Evolutionary conservation across 2,113 vertebrate genomes (phyloP).

Genomic region (Ammodramus savannarum): DNA sequence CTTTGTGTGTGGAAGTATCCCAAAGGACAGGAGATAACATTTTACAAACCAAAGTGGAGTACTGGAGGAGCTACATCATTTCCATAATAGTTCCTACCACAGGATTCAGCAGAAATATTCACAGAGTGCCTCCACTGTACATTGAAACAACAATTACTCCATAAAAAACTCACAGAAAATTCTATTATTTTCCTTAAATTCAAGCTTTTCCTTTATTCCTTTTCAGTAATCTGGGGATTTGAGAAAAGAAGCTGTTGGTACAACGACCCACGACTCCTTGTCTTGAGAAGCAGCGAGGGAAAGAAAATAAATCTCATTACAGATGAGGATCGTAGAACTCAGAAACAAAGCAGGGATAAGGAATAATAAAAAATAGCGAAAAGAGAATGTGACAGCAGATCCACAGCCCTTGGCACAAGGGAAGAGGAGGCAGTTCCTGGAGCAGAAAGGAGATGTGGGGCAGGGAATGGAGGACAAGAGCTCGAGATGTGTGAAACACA

Average conservation of each 20-base stretch:
- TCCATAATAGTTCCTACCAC: not conserved
- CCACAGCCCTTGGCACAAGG: not conserved
- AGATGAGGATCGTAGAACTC: not conserved
- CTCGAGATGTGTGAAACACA: not conserved
- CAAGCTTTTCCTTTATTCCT: not conserved
- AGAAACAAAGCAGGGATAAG: not conserved
- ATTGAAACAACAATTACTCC: not conserved
- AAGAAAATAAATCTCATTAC: not conserved
- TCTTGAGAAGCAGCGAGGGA: not conserved
- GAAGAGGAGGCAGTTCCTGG: not conserved
- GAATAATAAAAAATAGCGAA: not conserved
- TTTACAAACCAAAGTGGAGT: not conserved
- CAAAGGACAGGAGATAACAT: not conserved
- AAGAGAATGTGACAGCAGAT: not conserved
- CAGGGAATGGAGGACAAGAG: not conserved
- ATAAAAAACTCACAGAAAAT: not conserved
- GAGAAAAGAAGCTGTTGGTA: not conserved
- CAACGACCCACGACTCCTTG: fast-evolving
- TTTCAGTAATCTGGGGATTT: not conserved
- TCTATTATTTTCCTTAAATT: not conserved
- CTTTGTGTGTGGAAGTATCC: not conserved
- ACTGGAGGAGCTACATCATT: not conserved
- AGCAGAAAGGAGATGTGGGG: not conserved
- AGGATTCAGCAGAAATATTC: not conserved
- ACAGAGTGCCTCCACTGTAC: not conserved